Evolutionary conservation across 2,888 invertebrate species (phyloP), one percentile per base, ranked within the genome.

Genomic region (Andrena flavipes): DNA sequence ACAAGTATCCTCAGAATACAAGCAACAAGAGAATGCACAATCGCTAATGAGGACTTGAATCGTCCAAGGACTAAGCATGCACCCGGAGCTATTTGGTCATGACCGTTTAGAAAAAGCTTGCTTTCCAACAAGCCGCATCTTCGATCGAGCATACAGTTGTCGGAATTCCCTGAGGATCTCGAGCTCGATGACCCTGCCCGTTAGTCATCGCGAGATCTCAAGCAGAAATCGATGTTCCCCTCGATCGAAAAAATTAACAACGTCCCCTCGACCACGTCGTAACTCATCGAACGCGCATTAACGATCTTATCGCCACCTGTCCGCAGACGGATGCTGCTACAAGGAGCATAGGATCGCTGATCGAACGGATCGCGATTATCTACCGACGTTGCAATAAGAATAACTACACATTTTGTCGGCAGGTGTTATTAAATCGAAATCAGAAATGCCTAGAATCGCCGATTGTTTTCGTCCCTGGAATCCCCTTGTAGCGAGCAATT

Each of bases 141-240:
- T 13, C 20, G 1, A 51, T 56, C 26, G 26, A 48, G 6, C 10
- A 30, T 51, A 8, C 4, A 26, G 35, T 10, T 16, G 20, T 51
- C 13, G 60, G 65, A 65, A 67, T 65, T 75, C 16, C 62, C 51
- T 30, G 33, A 63, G 30, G 20, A 67, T 70, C 26, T 10, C 48
- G 6, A 70, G 62, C 82, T 75, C 62, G 70, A 81, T 49, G 75
- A 82, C 60, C 70, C 60, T 48, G 4, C 8, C 4, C 10, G 10
- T 69, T 69, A 60, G 63, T 35, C 62, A 56, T 35, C 20, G 16
- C 10, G n/a, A 1, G 10, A 16, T 23, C 4, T 42, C 42, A 23
- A 29, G 54, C 7, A 63, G 30, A 56, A 75, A 59, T 30, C 30
- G n/a, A 7, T n/a, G 26, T 59, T 56, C 10, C 30, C n/a, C 16